These are phyloP conservation scores for Puffinus mauretanicus DNA, from an alignment of 2,113 vertebrate species.

Conservation along the genomic window DNA sequence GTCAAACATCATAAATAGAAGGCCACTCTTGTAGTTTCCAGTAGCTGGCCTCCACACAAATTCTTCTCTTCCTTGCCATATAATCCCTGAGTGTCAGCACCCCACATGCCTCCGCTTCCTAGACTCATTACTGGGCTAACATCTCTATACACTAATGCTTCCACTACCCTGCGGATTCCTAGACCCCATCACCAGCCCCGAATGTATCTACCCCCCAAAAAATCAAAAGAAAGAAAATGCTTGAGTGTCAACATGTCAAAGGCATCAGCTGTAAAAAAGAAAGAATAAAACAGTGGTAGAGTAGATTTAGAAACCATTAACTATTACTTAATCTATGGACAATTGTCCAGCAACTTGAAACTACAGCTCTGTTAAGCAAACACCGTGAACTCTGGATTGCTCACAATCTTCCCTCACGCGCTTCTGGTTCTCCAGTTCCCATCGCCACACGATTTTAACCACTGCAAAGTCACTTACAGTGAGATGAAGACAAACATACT, in stretches of 20 bases:
- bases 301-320: background rate
- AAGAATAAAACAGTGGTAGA: background rate
- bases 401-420: background rate
- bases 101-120: background rate
- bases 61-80: background rate
- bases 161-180: background rate
- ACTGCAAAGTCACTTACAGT: background rate
- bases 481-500: background rate
- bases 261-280: background rate
- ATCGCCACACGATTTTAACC: background rate
- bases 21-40: background rate
- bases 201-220: background rate
- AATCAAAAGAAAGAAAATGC: background rate
- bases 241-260: background rate
- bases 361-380: background rate
- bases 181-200: background rate
- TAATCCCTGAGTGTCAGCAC: background rate
- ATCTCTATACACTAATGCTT: background rate
- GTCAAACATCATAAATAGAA: background rate
- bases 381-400: accelerated
- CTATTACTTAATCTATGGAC: background rate
- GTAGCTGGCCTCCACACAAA: background rate
- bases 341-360: background rate
- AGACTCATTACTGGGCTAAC: background rate
- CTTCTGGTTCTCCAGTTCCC: background rate